A percentile compares a stretch with the other conserved stretches of the same genome.
Conservation (phyloP, 2,113 vertebrate genomes). For the Eonycteris spelaea region DNA sequence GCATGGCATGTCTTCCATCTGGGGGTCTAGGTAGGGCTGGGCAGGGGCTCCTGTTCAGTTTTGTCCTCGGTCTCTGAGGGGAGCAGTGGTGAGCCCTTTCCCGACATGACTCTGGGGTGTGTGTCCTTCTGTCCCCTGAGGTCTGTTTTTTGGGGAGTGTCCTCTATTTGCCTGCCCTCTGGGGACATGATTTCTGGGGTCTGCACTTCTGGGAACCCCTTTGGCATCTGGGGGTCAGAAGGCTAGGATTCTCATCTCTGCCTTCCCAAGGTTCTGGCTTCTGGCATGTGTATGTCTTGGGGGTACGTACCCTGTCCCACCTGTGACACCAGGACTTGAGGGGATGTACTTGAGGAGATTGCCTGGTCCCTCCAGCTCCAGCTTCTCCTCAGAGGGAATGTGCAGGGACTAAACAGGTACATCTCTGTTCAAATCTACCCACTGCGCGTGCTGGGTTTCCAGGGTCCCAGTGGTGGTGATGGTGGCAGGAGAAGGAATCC, state of each 20-base stretch:
- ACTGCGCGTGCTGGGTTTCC: background rate
- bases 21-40: background rate
- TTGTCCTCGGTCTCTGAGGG: background rate
- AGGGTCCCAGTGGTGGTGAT: background rate
- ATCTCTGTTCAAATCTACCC: too few species aligned
- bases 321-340: background rate
- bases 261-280: background rate
- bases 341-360: background rate
- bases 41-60: background rate
- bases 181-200: background rate
- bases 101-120: background rate
- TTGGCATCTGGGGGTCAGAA: too few species aligned
- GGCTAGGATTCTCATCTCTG: background rate
- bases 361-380: background rate
- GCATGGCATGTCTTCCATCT: rapidly evolving
- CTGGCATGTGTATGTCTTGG: background rate
- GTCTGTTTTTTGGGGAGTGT: background rate
- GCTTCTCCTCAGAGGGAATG: background rate
- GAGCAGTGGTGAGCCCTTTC: background rate
- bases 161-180: background rate
- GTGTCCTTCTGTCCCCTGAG: background rate
- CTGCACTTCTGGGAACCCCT: background rate
- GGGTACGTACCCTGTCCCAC: background rate
- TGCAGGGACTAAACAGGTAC: rapidly evolving
- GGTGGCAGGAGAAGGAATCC: background rate